Percentiles rank a stretch among this genome's conserved stretches.
These are phyloP conservation scores for Sanderia malayensis DNA, from an alignment of 30 jellyfish, hydroid and myxozoan species.

Conservation along the genomic window DNA sequence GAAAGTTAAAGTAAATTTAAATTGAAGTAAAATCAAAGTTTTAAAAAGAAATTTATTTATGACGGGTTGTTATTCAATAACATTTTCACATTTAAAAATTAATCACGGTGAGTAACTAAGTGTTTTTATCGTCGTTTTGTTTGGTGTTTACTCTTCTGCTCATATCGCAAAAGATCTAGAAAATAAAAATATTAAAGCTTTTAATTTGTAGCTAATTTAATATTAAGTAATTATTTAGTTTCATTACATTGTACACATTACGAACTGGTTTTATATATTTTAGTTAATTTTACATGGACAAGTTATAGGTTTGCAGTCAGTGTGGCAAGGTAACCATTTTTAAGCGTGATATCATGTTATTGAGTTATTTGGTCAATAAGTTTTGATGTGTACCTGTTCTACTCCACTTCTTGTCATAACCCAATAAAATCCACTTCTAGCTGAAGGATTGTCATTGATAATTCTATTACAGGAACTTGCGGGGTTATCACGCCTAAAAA, in stretches of 20 bases:
- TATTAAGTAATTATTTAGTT: no score
- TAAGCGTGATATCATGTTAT: background rate
- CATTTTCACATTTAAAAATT: no score
- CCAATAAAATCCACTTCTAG: conserved; percentile 91
- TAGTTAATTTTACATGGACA: background rate
- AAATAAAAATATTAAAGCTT: no score
- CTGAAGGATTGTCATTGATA: conserved; percentile 92
- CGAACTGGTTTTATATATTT: no score
- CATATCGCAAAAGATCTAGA: conserved; percentile 78
- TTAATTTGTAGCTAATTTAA: no score
- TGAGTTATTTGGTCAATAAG: background rate
- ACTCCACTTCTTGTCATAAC: conserved; percentile 63
- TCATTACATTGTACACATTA: no score
- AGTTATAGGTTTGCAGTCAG: background rate
- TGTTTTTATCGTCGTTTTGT: background rate
- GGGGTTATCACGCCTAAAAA: conserved; percentile 85
- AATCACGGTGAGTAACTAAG: no score
- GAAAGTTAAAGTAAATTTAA: no score
- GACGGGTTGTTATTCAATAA: no score
- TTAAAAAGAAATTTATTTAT: no score
- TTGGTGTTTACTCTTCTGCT: conserved; percentile 30
- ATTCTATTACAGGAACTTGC: conserved; percentile 79
- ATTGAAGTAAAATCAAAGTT: no score
- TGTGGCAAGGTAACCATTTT: background rate
- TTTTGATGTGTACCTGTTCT: conserved; percentile 56